Evolutionary conservation across 2,797 vertebrate species (phyloP).

Genomic region (Echiichthys vipera): DNA sequence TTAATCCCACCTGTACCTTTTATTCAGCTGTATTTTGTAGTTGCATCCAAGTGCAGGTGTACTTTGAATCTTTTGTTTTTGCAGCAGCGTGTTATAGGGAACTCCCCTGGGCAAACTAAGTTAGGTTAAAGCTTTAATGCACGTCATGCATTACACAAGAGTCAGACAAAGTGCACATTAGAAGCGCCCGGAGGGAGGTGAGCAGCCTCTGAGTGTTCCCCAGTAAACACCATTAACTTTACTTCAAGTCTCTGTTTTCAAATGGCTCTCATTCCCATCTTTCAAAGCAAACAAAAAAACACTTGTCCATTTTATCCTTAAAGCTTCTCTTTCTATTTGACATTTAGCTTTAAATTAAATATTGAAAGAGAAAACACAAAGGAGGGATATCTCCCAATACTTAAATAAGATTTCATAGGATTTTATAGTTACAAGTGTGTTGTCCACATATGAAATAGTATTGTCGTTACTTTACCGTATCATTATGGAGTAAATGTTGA

Average conservation of each 20-base stretch:
- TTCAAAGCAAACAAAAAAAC: constrained; percentile 28
- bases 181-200: constrained; percentile 16
- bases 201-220: constrained; percentile 22
- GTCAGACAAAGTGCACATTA: constrained; percentile 49
- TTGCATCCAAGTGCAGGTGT: background rate
- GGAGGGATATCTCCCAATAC: background rate
- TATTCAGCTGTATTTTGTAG: background rate
- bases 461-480: no score
- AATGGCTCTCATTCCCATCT: constrained; percentile 10
- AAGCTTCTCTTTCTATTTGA: background rate
- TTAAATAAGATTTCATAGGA: background rate
- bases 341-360: background rate
- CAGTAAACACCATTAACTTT: constrained; percentile 32
- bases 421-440: background rate
- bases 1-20: background rate
- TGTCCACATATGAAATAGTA: background rate
- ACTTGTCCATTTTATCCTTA: background rate
- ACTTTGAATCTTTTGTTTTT: constrained; percentile 16
- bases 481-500: no score
- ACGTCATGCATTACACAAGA: constrained; percentile 53
- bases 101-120: constrained; percentile 15
- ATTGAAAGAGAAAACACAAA: background rate
- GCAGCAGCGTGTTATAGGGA: constrained; percentile 11
- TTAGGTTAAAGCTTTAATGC: constrained; percentile 63
- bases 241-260: constrained; percentile 18